These are phyloP conservation scores for Drosophila teissieri DNA, from an alignment of 1,140 invertebrate genomes.

Conservation along the genomic window DNA sequence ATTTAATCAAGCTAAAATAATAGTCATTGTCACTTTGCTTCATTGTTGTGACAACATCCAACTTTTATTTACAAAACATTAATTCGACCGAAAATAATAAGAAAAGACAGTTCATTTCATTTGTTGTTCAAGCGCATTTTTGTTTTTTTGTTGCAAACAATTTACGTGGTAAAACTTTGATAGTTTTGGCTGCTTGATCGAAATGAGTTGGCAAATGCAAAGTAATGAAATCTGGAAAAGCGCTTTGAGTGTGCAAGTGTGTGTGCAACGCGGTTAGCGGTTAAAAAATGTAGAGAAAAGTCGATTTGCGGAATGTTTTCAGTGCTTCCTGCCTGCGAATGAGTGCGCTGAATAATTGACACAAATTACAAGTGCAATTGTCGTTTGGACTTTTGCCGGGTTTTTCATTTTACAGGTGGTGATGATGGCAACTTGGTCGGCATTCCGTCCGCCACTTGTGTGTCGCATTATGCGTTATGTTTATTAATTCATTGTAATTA, in stretches of 20 bases:
- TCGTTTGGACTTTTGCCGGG: background rate
- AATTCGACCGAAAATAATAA: background rate
- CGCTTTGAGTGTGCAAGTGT: background rate
- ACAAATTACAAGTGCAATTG: slow-evolving; percentile 57
- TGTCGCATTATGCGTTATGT: slow-evolving; percentile 14
- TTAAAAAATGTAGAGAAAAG: slow-evolving; percentile 11
- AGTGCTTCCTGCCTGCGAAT: slow-evolving; percentile 7
- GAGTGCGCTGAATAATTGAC: slow-evolving; percentile 40
- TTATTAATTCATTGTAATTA: slow-evolving; percentile 71
- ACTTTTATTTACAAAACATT: background rate
- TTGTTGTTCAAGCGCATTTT: too few species aligned
- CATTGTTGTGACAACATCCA: background rate
- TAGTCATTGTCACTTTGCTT: background rate
- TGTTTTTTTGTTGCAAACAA: too few species aligned
- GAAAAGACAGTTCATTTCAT: background rate
- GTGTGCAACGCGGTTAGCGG: background rate
- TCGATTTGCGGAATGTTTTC: background rate
- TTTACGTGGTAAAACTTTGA: too few species aligned
- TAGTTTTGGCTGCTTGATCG: background rate
- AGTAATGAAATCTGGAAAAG: background rate
- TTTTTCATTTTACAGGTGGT: background rate
- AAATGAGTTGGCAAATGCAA: background rate
- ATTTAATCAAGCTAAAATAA: background rate
- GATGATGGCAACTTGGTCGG: background rate
- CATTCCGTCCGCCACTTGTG: slow-evolving; percentile 1